Conservation (phyloP, 2,888 invertebrate species). For the Stegana nigrithorax region DNA sequence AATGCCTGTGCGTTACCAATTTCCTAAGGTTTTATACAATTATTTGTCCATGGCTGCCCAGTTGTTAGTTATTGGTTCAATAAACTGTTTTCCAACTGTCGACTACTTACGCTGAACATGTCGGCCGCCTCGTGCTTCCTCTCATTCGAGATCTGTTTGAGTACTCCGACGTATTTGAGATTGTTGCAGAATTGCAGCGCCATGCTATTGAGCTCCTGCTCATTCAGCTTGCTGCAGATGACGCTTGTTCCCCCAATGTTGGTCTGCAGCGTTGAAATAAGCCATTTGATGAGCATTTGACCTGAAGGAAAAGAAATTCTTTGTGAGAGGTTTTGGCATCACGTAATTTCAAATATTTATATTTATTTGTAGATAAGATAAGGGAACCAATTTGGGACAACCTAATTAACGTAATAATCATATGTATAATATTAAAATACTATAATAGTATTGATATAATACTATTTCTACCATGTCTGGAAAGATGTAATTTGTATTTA, state of each 20-base stretch:
- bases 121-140: slow-evolving; percentile 75
- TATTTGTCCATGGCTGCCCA: not conserved
- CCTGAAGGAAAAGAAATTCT: slow-evolving; percentile 74
- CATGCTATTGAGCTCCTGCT: slow-evolving; percentile 81
- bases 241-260: slow-evolving; percentile 67
- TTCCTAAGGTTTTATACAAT: not conserved
- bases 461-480: too few species aligned
- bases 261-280: slow-evolving; percentile 80
- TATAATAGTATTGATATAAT: too few species aligned
- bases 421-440: too few species aligned
- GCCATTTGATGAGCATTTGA: slow-evolving; percentile 92
- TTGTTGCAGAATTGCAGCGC: slow-evolving; percentile 88
- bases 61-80: not conserved
- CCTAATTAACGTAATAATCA: too few species aligned
- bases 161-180: slow-evolving; percentile 86
- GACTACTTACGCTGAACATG: slow-evolving; percentile 44
- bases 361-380: too few species aligned
- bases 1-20: not conserved
- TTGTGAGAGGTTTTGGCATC: too few species aligned
- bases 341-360: too few species aligned
- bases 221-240: slow-evolving; percentile 64
- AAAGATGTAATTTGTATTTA: too few species aligned
- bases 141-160: slow-evolving; percentile 76
- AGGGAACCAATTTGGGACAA: too few species aligned
- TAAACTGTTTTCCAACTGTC: not conserved